Base-by-base conservation (phyloP, 2,888 invertebrate genomes). In the Pomacea canaliculata region DNA sequence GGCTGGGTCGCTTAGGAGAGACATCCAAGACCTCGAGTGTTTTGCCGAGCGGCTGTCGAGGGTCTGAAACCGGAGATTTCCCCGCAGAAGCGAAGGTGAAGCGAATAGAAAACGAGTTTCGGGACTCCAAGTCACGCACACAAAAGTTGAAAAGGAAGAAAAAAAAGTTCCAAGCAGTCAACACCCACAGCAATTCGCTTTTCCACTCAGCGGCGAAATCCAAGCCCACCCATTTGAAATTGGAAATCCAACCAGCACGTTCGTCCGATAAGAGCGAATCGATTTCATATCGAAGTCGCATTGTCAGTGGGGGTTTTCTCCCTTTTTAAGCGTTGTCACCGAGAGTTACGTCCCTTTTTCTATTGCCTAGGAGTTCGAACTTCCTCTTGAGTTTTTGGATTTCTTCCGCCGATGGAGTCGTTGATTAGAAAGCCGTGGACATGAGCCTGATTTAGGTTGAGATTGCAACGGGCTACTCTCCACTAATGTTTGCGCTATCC, bases 271-370 rank as follows among this genome's bases (percentile, higher is more conserved):
- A 46, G 37, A 68, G 19, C 68, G 63, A 63, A 23, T 68, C 68
- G 68, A 68, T 68, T 68, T 46, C 68, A 68, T 68, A 68, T 68
- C 68, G 68, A 68, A 68, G 68, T 63, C 68, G 68, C 48, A 68
- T 68, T 68, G 68, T 68, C 68, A 68, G 68, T 46, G 68, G 37
- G 66, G 37, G 68, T 68, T 68, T 46, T 68, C 48, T 68, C 37
- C 68, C 68, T 46, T 68, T 56, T 68, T 27, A 46, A 46, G 48
- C 37, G 27, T 68, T 68, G 68, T 68, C 68, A 27, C 23, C 37
- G 68, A 68, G 68, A 37, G 68, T 68, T 68, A 46, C 68, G 37
- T 68, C 68, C 48, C 68, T 68, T 68, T 68, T 68, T 68, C 48
- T 37, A 19, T 27, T 19, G 27, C 18, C 37, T 16, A 37, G 68